phyloP scores from a whole-genome alignment of 1,140 invertebrate genomes.

The Brachionus plicatilis region DNA sequence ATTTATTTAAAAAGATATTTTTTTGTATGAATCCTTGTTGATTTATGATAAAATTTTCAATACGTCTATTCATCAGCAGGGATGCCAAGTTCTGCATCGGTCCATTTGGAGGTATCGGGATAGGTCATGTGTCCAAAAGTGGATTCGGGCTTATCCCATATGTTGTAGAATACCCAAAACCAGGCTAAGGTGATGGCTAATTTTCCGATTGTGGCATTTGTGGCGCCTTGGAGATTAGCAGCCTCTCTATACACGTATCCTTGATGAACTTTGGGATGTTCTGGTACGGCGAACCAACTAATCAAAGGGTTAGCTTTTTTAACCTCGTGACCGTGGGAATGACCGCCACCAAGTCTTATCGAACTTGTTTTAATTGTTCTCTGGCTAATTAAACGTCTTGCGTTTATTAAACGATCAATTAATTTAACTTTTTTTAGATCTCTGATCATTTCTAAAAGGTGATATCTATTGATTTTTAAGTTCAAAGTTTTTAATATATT shows the following conservation, averaged over 20 bases:
- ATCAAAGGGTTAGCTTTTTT: neutral
- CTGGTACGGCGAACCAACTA: constrained; percentile 19
- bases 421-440: neutral
- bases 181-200: constrained; percentile 16
- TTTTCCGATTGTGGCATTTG: neutral
- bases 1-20: neutral
- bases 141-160: neutral
- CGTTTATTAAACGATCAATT: neutral
- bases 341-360: neutral
- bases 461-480: neutral
- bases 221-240: constrained; percentile 18
- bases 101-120: constrained; percentile 39
- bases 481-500: neutral
- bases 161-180: constrained; percentile 22
- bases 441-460: neutral
- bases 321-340: neutral
- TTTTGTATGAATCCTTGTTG: neutral
- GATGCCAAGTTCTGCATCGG: constrained; percentile 24
- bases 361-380: neutral
- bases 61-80: constrained; percentile 13
- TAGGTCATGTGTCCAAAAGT: constrained; percentile 32
- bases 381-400: neutral
- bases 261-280: constrained; percentile 36
- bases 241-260: constrained; percentile 30
- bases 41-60: neutral